Base-by-base conservation (phyloP, 2,888 invertebrate genomes). In the Carterocephalus palaemon region DNA sequence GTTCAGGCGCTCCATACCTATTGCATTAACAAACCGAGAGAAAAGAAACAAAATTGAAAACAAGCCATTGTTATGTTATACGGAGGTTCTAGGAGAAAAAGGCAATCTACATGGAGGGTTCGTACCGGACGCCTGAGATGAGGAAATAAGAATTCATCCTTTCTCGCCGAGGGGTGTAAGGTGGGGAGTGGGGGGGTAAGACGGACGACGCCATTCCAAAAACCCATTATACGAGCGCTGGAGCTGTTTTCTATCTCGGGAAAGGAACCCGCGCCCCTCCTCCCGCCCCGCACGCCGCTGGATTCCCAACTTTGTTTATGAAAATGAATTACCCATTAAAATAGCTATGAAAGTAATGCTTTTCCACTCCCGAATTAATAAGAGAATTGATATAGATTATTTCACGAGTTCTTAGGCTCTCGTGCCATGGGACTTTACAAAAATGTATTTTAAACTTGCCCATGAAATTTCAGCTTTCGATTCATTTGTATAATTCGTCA, bases 151-250 rank as follows among this genome's bases (percentile, higher is more conserved):
- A 86, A 87, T 87, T 86, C 86, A 86, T 88, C 86, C 85, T 83
- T 82, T 82, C 83, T 76, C 81, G 79, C 77, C 73, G 67, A 65
- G 75, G 70, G 70, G 65, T 78, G 51, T 58, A 42, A 47, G 48
- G 52, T 52, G 57, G 59, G 67, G 65, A 64, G 72, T 75, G 69
- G 70, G 79, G 83, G 79, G 75, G 78, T 80, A 89, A 90, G 90
- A 90, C 88, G 90, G 89, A 90, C 89, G 90, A 89, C 89, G 89
- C 89, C 89, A 91, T 91, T 91, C 90, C 90, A 88, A 88, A 89
- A 89, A 89, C 88, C 90, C 90, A 90, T 90, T 90, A 90, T 89
- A 89, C 90, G 87, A 89, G 88, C 89, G 82, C 88, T 78, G 82
- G 88, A 86, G 88, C 89, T 89, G 89, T 89, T 89, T 89, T 88